A percentile compares a stretch with the other conserved stretches of the same genome.
Conservation (phyloP, 2,797 vertebrate species). For the Podarcis siculus region DNA sequence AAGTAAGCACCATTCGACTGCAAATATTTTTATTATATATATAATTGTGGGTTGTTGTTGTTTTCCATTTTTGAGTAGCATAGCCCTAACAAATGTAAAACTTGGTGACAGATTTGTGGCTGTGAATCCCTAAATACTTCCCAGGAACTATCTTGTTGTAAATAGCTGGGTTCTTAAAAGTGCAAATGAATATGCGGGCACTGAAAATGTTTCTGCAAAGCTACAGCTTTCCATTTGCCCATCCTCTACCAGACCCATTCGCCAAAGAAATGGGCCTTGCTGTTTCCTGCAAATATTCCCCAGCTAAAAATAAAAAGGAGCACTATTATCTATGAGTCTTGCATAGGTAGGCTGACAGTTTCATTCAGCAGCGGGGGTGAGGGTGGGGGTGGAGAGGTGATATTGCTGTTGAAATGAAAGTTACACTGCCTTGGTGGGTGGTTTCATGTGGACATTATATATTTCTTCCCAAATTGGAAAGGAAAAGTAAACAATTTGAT, state of each 20-base stretch:
- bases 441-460: not conserved
- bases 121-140: slow-evolving; percentile 14
- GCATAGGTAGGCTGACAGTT: not conserved
- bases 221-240: slow-evolving; percentile 11
- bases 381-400: not conserved
- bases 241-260: slow-evolving; percentile 1
- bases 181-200: slow-evolving; percentile 5
- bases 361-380: not conserved
- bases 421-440: not conserved
- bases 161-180: slow-evolving; percentile 26
- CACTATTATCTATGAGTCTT: not conserved
- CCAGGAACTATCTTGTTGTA: slow-evolving; percentile 27
- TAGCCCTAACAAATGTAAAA: slow-evolving; percentile 10
- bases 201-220: slow-evolving; percentile 34
- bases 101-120: slow-evolving; percentile 14
- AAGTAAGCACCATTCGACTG: not conserved
- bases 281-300: slow-evolving; percentile 15
- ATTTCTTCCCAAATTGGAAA: not conserved
- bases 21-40: not conserved
- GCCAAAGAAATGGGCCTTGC: slow-evolving; percentile 12
- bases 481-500: slow-evolving; percentile 43
- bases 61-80: not conserved
- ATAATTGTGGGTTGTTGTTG: fast-evolving
- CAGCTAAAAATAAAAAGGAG: slow-evolving; percentile 14
- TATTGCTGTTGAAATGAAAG: not conserved